These are phyloP conservation scores for Chloropsis cyanopogon DNA, from an alignment of 2,113 vertebrate species.

Conservation along the genomic window DNA sequence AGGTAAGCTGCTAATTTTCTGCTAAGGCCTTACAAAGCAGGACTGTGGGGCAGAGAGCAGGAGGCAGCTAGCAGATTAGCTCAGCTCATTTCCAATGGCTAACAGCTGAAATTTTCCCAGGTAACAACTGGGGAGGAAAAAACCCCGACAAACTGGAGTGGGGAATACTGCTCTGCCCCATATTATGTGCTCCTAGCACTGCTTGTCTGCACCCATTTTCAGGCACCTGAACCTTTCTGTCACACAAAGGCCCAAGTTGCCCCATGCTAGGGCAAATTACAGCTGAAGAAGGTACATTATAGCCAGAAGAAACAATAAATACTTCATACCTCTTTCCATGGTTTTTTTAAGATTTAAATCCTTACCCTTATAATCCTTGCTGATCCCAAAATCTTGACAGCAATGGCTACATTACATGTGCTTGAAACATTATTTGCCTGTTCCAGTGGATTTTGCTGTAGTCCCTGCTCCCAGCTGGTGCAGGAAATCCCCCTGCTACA, in stretches of 20 bases:
- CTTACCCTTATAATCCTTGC: not conserved
- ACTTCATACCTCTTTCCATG: not conserved
- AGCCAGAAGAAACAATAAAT: not conserved
- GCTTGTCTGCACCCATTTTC: not conserved
- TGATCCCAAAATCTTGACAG: constrained; percentile 4
- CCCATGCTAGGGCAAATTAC: not conserved
- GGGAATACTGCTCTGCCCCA: not conserved
- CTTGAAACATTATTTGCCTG: not conserved
- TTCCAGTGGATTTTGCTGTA: not conserved
- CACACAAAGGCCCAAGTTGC: not conserved
- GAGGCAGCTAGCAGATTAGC: not conserved
- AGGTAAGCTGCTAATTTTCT: not conserved
- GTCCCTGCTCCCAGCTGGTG: not conserved
- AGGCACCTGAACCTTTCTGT: not conserved
- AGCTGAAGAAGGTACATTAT: not conserved
- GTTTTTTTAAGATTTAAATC: constrained; percentile 6
- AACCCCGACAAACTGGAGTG: accelerated
- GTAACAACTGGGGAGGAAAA: not conserved
- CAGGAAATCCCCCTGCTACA: not conserved
- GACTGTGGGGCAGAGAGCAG: not conserved
- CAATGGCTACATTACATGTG: not conserved
- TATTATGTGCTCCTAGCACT: not conserved
- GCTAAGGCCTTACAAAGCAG: not conserved
- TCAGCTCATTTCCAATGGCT: not conserved
- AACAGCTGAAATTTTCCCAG: not conserved